Percentiles rank a stretch among this genome's conserved stretches.
These are phyloP conservation scores for Hiodon alosoides DNA, from an alignment of 2,113 vertebrate genomes.

Conservation along the genomic window DNA sequence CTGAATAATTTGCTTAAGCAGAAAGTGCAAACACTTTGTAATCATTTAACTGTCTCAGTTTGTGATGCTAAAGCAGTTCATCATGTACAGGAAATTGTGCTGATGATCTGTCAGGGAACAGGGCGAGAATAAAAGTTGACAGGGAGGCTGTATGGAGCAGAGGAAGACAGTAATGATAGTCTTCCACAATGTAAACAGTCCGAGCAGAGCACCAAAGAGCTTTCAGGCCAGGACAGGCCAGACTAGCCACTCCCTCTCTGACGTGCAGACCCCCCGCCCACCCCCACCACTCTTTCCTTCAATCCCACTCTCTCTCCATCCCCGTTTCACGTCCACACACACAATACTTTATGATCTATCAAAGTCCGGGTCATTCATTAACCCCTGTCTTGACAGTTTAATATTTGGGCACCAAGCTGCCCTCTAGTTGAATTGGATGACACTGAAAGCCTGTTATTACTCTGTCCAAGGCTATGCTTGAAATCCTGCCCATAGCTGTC, in stretches of 20 bases:
- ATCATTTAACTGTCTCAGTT: too few relatives aligned
- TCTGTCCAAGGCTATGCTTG: slow-evolving; percentile 28
- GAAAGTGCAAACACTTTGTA: too few relatives aligned
- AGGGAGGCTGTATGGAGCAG: background rate
- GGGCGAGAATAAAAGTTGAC: background rate
- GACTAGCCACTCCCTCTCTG: background rate
- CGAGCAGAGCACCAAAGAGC: background rate
- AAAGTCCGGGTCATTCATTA: slow-evolving; percentile 28
- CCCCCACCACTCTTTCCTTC: too few relatives aligned
- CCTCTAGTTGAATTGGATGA: slow-evolving; percentile 20
- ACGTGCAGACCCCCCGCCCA: too few relatives aligned
- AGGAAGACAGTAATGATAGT: slow-evolving; percentile 13
- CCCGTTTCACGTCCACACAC: background rate
- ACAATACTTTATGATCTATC: slow-evolving; percentile 14
- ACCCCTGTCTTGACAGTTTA: slow-evolving; percentile 27
- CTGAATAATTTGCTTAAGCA: too few relatives aligned
- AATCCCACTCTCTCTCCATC: background rate
- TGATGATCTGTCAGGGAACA: background rate
- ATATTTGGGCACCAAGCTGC: slow-evolving; percentile 11
- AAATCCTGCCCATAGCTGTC: slow-evolving; percentile 44
- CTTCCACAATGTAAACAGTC: slow-evolving; percentile 7
- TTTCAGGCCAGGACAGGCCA: background rate
- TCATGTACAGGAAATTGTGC: too few relatives aligned
- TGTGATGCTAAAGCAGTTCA: too few relatives aligned
- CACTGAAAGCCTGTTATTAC: slow-evolving; percentile 25